These are phyloP conservation scores for Neopipo cinnamomea DNA, from an alignment of 2,113 vertebrate genomes.

Conservation along the genomic window DNA sequence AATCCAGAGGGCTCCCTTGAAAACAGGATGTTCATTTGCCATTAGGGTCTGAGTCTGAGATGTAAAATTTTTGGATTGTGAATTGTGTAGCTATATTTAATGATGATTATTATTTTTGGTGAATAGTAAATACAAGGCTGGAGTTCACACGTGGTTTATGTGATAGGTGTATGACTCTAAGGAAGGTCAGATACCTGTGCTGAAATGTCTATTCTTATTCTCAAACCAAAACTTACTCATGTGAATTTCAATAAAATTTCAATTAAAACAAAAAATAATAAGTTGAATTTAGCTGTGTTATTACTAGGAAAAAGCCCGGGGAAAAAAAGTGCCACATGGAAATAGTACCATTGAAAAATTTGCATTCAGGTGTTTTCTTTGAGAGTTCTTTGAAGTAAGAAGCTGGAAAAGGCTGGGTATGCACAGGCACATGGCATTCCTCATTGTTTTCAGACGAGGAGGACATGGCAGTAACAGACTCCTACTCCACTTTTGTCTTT, in stretches of 20 bases:
- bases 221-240: background rate
- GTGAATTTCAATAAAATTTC: background rate
- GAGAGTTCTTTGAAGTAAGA: background rate
- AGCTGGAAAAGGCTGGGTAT: background rate
- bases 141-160: background rate
- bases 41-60: background rate
- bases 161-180: background rate
- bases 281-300: background rate
- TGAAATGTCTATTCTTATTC: background rate
- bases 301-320: background rate
- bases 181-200: background rate
- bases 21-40: background rate
- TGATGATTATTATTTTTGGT: background rate
- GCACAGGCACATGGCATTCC: background rate
- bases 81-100: background rate
- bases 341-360: background rate
- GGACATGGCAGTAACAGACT: background rate
- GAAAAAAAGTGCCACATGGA: background rate
- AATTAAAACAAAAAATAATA: background rate
- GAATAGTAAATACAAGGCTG: background rate
- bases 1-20: background rate
- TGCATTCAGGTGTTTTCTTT: background rate
- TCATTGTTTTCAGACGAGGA: background rate
- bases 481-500: background rate
- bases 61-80: background rate